phyloP scores from a whole-genome alignment of 2,113 vertebrate species.

The Melanerpes formicivorus region DNA sequence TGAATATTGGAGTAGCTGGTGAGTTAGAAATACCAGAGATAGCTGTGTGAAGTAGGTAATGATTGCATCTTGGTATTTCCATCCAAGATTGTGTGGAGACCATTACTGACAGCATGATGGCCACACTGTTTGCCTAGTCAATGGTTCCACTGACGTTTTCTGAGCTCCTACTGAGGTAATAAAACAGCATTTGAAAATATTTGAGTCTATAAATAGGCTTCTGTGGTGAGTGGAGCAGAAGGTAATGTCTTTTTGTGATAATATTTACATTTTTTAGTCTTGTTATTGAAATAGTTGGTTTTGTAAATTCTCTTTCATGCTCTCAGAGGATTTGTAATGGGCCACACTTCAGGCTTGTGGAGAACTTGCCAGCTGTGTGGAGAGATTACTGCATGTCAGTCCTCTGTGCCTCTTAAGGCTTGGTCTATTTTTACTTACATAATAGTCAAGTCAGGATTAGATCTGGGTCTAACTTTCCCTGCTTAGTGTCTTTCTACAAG shows the following conservation, averaged over 20 bases:
- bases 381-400: neutral
- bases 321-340: neutral
- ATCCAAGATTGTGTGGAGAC: slow-evolving; percentile 11
- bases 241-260: neutral
- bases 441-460: neutral
- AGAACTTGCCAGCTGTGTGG: neutral
- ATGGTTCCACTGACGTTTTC: neutral
- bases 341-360: neutral
- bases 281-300: neutral
- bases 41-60: slow-evolving; percentile 51
- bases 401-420: neutral
- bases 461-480: neutral
- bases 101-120: neutral
- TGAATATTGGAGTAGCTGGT: slow-evolving; percentile 42
- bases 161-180: neutral
- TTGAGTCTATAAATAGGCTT: slow-evolving; percentile 21
- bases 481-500: neutral
- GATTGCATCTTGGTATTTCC: slow-evolving; percentile 10
- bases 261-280: slow-evolving; percentile 10
- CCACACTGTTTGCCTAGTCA: neutral
- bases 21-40: slow-evolving; percentile 44
- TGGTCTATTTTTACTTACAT: neutral
- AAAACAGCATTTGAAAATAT: slow-evolving; percentile 2
- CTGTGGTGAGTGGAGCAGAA: neutral
- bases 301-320: neutral